Conservation (phyloP, 2,113 vertebrate species). For the Notarius lentiginosus region DNA sequence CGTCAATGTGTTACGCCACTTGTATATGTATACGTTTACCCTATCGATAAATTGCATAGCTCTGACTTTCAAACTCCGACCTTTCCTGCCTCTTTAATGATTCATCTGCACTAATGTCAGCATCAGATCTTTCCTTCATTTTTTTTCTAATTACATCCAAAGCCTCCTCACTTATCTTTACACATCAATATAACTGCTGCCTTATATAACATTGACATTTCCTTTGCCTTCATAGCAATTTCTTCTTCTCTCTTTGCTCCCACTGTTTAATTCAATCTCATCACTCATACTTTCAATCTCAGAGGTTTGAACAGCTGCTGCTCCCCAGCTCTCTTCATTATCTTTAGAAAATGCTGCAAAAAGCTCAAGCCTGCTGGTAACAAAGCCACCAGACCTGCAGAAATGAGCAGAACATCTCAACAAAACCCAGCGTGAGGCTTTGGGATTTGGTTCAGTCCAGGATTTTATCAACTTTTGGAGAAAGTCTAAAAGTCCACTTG, state of each 20-base stretch:
- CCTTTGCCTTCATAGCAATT: neutral
- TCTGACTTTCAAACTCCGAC: neutral
- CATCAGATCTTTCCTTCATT: neutral
- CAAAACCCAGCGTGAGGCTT: neutral
- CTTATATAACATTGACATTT: conserved; percentile 20
- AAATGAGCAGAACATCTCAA: conserved; percentile 11
- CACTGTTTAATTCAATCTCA: conserved; percentile 18
- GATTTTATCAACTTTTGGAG: neutral
- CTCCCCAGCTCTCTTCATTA: neutral
- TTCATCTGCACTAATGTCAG: conserved; percentile 16
- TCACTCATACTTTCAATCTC: conserved; percentile 6
- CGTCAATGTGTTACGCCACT: neutral
- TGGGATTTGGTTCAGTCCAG: neutral
- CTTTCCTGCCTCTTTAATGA: neutral
- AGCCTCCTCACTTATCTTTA: conserved; percentile 7
- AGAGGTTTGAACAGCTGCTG: conserved; percentile 20
- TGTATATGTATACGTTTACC: neutral
- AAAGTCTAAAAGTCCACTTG: neutral
- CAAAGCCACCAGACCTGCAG: neutral
- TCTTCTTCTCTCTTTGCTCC: neutral
- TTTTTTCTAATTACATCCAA: conserved; percentile 5
- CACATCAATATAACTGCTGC: neutral
- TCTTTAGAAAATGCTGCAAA: neutral
- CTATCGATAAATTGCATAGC: neutral
- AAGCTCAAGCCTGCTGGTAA: neutral